Conservation (phyloP, 2,113 vertebrate species). For the Rhodinocichla rosea region DNA sequence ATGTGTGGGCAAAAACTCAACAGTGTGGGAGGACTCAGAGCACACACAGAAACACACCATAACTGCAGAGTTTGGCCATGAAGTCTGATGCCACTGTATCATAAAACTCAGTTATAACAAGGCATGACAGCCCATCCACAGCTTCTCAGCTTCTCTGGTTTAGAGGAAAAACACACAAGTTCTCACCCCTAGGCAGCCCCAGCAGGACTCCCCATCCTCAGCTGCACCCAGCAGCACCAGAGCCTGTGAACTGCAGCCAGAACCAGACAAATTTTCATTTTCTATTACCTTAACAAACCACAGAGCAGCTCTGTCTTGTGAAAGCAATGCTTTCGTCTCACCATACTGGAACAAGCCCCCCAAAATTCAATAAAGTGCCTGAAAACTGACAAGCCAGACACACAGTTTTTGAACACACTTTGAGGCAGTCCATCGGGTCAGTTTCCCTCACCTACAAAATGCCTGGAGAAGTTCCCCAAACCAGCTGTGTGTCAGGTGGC, state of each 20-base stretch:
- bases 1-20: not conserved
- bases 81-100: not conserved
- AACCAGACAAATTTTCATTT: not conserved
- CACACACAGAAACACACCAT: accelerated
- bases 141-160: not conserved
- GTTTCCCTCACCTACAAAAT: not conserved
- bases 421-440: not conserved
- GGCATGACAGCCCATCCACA: not conserved
- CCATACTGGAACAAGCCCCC: not conserved
- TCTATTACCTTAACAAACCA: not conserved
- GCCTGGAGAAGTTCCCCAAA: not conserved
- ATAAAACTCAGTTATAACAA: not conserved
- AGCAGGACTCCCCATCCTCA: not conserved
- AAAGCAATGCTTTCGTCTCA: not conserved
- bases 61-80: not conserved
- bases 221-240: accelerated
- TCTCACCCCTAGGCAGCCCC: not conserved
- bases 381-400: not conserved
- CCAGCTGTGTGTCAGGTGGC: accelerated
- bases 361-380: not conserved
- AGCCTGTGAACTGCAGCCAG: not conserved
- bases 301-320: not conserved
- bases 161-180: not conserved
- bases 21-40: accelerated
- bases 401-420: not conserved